Conservation (phyloP, 2,888 invertebrate species). For the Eilema griseolum region DNA sequence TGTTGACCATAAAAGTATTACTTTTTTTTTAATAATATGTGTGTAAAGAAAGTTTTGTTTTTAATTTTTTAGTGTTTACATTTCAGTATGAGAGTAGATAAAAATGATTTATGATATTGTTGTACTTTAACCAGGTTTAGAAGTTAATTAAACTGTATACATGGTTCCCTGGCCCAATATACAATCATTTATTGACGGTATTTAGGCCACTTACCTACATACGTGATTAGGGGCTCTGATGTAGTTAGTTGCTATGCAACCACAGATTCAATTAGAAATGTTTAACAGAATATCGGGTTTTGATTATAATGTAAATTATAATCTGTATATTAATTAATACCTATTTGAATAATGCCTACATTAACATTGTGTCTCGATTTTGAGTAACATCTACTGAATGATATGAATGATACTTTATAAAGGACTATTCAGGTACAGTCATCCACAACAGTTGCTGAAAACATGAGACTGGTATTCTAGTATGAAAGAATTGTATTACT, state of each 20-base stretch:
- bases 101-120: too few species aligned
- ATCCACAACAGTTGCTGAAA: not conserved
- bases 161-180: constrained; percentile 19
- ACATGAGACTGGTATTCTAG: too few species aligned
- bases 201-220: constrained; percentile 37
- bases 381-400: not conserved
- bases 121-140: too few species aligned
- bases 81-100: too few species aligned
- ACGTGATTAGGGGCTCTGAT: constrained; percentile 39
- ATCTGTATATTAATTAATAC: not conserved
- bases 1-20: too few species aligned
- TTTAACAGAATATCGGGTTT: constrained; percentile 20
- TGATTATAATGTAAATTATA: not conserved
- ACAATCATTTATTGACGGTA: constrained; percentile 46
- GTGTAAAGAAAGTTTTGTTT: too few species aligned
- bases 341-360: not conserved
- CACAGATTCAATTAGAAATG: constrained; percentile 42
- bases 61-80: too few species aligned
- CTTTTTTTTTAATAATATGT: too few species aligned
- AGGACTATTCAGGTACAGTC: not conserved
- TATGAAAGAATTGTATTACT: too few species aligned
- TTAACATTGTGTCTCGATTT: not conserved
- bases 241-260: constrained; percentile 45
- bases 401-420: too few species aligned
- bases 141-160: constrained; percentile 8